phyloP scores from a whole-genome alignment of 2,888 invertebrate species.

The Aspidapion aeneum region DNA sequence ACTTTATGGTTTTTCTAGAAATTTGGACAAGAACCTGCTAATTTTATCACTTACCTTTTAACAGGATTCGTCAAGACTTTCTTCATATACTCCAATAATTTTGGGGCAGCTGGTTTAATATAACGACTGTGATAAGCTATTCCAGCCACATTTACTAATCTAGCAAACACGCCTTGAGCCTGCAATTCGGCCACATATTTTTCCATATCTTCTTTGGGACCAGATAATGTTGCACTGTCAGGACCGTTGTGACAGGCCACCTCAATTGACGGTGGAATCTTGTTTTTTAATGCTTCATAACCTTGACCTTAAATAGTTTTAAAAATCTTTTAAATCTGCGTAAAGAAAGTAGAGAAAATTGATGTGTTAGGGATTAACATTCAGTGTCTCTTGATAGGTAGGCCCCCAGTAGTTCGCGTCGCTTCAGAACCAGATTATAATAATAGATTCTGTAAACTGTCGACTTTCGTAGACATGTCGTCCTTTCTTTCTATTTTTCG shows the following conservation, averaged over 20 bases:
- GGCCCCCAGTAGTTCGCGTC: no score
- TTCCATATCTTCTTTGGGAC: conserved; percentile 61
- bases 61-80: conserved; percentile 50
- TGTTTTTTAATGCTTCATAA: conserved; percentile 53
- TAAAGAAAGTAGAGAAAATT: no score
- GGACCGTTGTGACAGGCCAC: conserved; percentile 79
- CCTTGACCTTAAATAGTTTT: conserved; percentile 41
- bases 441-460: neutral
- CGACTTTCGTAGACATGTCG: no score
- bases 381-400: no score
- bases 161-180: conserved; percentile 73
- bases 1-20: no score
- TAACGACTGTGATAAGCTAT: conserved; percentile 89
- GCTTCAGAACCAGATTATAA: no score
- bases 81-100: conserved; percentile 46
- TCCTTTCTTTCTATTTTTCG: no score
- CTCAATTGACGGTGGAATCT: conserved; percentile 65
- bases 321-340: no score
- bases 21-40: no score
- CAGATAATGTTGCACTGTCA: conserved; percentile 76
- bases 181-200: conserved; percentile 56
- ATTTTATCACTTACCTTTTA: conserved; percentile 11
- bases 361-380: no score
- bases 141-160: conserved; percentile 80
- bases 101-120: conserved; percentile 55